Percentiles rank a stretch among this genome's conserved stretches.
Conservation (phyloP, 1,140 invertebrate species). For the Choristoneura fumiferana region DNA sequence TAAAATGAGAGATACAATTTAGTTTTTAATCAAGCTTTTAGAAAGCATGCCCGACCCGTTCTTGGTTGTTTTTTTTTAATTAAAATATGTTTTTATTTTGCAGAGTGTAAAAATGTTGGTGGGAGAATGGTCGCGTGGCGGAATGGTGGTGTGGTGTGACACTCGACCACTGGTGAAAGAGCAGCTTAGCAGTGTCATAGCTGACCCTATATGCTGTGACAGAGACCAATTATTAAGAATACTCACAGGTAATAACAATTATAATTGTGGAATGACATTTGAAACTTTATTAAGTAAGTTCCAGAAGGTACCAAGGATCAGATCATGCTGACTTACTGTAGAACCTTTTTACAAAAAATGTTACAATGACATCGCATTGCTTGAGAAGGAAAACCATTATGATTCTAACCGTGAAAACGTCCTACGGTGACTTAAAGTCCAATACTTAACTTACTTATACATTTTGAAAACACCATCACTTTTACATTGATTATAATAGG, state of each 20-base stretch:
- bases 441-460: no score
- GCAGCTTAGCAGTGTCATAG: slow-evolving; percentile 42
- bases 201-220: slow-evolving; percentile 47
- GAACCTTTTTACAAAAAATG: no score
- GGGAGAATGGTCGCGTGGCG: slow-evolving; percentile 46
- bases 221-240: slow-evolving; percentile 34
- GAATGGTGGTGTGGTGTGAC: slow-evolving; percentile 53
- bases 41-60: not conserved
- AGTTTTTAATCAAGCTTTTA: slow-evolving; percentile 16
- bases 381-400: no score
- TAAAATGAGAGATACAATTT: not conserved
- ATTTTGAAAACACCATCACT: no score
- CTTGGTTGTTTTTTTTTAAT: slow-evolving; percentile 11
- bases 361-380: no score
- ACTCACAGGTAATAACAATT: slow-evolving; percentile 42
- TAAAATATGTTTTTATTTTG: slow-evolving; percentile 19
- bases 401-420: no score
- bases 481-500: no score
- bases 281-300: no score
- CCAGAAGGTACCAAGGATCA: no score
- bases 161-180: slow-evolving; percentile 37
- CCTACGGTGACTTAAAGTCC: no score
- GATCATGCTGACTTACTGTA: no score
- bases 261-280: no score
- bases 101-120: slow-evolving; percentile 63